These are phyloP conservation scores for Masticophis lateralis DNA, from an alignment of 2,797 vertebrate genomes.

Conservation along the genomic window DNA sequence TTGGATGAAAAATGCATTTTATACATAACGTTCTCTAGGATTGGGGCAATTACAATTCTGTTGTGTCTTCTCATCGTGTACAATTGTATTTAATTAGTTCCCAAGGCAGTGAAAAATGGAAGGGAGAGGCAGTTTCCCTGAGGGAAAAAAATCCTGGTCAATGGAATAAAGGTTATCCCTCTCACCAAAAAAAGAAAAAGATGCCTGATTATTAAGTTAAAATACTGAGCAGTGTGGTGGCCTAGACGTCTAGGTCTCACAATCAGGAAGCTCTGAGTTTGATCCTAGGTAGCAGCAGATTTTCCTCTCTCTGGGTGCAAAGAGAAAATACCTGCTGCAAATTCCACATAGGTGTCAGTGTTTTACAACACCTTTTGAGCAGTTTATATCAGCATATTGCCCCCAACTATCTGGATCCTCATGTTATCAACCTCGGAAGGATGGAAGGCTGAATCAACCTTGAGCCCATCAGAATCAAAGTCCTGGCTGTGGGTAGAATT, in stretches of 20 bases:
- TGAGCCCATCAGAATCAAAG: neutral
- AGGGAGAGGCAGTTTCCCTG: constrained; percentile 46
- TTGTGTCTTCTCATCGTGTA: constrained; percentile 42
- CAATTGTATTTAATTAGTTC: constrained; percentile 23
- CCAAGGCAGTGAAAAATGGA: constrained; percentile 43
- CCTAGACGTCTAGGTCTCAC: neutral
- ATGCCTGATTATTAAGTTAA: constrained; percentile 51
- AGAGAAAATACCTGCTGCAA: neutral
- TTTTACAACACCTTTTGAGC: neutral
- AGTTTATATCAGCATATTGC: neutral
- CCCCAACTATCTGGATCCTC: neutral
- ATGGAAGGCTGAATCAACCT: neutral
- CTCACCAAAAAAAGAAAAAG: constrained; percentile 61
- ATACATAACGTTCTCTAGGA: constrained; percentile 67
- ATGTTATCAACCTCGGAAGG: neutral
- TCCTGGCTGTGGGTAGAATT: neutral
- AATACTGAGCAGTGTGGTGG: neutral
- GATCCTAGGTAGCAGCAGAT: neutral
- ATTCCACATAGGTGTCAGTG: neutral
- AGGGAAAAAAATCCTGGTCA: constrained; percentile 62
- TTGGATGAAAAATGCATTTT: constrained; percentile 75
- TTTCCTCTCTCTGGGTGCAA: neutral
- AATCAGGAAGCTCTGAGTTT: neutral
- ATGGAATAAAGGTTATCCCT: constrained; percentile 70
- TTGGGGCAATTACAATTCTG: constrained; percentile 59